These are phyloP conservation scores for Aproaerema taeniolella DNA, from an alignment of 2,888 invertebrate genomes.

Conservation along the genomic window DNA sequence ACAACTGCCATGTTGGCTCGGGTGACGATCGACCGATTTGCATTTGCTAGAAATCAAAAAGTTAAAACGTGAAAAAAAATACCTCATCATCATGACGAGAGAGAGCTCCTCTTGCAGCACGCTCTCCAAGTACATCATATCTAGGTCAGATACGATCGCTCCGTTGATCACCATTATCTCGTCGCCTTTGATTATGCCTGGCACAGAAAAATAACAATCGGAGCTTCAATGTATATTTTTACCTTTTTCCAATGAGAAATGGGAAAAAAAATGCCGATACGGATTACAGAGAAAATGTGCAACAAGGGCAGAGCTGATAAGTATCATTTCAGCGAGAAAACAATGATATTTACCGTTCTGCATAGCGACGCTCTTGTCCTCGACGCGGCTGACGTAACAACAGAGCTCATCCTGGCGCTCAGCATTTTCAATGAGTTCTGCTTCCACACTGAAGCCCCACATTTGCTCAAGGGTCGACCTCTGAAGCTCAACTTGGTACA, in stretches of 20 bases:
- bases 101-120: slow-evolving; percentile 96
- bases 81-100: slow-evolving; percentile 97
- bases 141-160: slow-evolving; percentile 97
- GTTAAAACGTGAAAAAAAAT: slow-evolving; percentile 29
- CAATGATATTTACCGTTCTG: slow-evolving; percentile 85
- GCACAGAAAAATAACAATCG: slow-evolving; percentile 51
- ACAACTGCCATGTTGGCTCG: slow-evolving; percentile 38
- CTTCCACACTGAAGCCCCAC: slow-evolving; percentile 99
- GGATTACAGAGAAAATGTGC: slow-evolving; percentile 2
- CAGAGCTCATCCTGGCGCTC: slow-evolving; percentile 97
- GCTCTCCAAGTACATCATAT: slow-evolving; percentile 99
- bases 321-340: slow-evolving; percentile 4
- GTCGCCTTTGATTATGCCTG: slow-evolving; percentile 97
- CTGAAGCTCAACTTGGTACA: slow-evolving; percentile 96
- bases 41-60: slow-evolving; percentile 30
- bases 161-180: slow-evolving; percentile 99
- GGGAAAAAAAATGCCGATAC: slow-evolving; percentile 7
- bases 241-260: slow-evolving; percentile 26
- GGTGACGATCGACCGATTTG: slow-evolving; percentile 34
- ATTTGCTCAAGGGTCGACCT: slow-evolving; percentile 94
- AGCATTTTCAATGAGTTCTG: slow-evolving; percentile 96
- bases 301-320: slow-evolving; percentile 5
- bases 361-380: slow-evolving; percentile 97
- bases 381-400: slow-evolving; percentile 97
- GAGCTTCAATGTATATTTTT: slow-evolving; percentile 42